Conservation (phyloP, 2,888 invertebrate genomes). For the Drosophila gaucha region DNA sequence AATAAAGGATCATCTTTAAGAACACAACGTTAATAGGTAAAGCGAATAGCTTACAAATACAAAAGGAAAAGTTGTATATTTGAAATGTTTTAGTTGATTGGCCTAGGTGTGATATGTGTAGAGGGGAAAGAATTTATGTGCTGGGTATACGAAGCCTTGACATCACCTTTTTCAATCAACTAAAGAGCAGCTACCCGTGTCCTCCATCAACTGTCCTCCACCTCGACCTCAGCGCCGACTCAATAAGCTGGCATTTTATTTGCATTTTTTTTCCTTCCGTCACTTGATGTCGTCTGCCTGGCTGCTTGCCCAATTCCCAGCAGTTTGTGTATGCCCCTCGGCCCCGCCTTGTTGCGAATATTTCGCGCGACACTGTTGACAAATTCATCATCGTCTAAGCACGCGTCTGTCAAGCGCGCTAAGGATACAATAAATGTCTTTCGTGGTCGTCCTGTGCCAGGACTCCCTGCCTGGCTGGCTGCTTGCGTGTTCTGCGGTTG, state of each 20-base stretch:
- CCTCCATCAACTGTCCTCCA: constrained; percentile 20
- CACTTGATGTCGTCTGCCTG: constrained; percentile 60
- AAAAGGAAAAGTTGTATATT: too few species aligned
- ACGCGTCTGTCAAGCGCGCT: constrained; percentile 77
- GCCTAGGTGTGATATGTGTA: constrained; percentile 2
- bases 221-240: constrained; percentile 43
- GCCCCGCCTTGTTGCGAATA: constrained; percentile 24
- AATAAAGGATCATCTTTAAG: too few species aligned
- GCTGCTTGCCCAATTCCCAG: constrained; percentile 49
- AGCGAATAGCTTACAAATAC: too few species aligned
- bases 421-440: constrained; percentile 80
- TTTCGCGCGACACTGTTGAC: constrained; percentile 49
- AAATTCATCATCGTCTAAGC: constrained; percentile 80
- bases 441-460: constrained; percentile 59
- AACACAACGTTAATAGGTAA: too few species aligned
- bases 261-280: constrained; percentile 73
- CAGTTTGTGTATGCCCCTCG: constrained; percentile 5
- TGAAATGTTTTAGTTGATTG: constrained; percentile 3
- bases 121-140: constrained; percentile 1
- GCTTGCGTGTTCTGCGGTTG: constrained; percentile 35
- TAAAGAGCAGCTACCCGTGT: constrained; percentile 53
- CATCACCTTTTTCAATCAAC: constrained; percentile 76
- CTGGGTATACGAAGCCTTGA: constrained; percentile 40
- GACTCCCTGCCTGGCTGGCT: constrained; percentile 11
- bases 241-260: constrained; percentile 79